A percentile compares a stretch with the other conserved stretches of the same genome.
phyloP scores from a whole-genome alignment of 2,888 invertebrate genomes.

The Gandaritis pyraliata region DNA sequence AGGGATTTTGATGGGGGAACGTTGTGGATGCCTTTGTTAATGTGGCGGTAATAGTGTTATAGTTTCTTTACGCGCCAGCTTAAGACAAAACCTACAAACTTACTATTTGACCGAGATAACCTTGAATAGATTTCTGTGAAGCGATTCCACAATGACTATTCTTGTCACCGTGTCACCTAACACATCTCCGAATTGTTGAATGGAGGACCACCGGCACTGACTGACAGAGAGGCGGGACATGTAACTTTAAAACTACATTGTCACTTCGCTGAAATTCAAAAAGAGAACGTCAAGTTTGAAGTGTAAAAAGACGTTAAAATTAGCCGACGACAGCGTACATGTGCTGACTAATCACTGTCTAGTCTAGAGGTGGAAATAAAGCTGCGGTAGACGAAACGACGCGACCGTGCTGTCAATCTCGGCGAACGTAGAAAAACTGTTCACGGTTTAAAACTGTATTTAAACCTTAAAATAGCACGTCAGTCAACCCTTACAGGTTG shows the following conservation, averaged over 20 bases:
- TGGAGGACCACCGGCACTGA: slow-evolving; percentile 34
- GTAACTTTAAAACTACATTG: slow-evolving; percentile 45
- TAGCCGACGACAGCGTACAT: slow-evolving; percentile 54
- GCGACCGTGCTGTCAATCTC: slow-evolving; percentile 66
- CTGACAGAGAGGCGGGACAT: slow-evolving; percentile 37
- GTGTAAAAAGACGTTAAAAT: slow-evolving; percentile 54
- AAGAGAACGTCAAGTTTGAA: slow-evolving; percentile 45
- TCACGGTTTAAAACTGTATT: slow-evolving; percentile 54
- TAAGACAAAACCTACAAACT: slow-evolving; percentile 11
- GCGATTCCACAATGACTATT: slow-evolving; percentile 25
- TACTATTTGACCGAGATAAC: slow-evolving; percentile 13
- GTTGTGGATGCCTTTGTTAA: slow-evolving; percentile 36
- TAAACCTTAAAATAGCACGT: slow-evolving; percentile 64
- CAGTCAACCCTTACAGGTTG: slow-evolving; percentile 48
- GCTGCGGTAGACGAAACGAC: slow-evolving; percentile 51
- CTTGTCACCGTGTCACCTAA: slow-evolving; percentile 29
- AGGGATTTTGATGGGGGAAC: slow-evolving; percentile 47
- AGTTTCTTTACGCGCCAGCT: slow-evolving; percentile 11
- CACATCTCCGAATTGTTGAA: slow-evolving; percentile 33
- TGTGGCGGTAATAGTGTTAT: slow-evolving; percentile 26
- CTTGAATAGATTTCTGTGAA: slow-evolving; percentile 18
- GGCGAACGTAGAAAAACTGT: slow-evolving; percentile 28
- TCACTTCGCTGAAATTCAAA: slow-evolving; percentile 46
- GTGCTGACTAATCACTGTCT: slow-evolving; percentile 66
- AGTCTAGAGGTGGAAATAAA: slow-evolving; percentile 60